phyloP scores from a whole-genome alignment of 2,888 invertebrate species.

The Calameuta filiformis region DNA sequence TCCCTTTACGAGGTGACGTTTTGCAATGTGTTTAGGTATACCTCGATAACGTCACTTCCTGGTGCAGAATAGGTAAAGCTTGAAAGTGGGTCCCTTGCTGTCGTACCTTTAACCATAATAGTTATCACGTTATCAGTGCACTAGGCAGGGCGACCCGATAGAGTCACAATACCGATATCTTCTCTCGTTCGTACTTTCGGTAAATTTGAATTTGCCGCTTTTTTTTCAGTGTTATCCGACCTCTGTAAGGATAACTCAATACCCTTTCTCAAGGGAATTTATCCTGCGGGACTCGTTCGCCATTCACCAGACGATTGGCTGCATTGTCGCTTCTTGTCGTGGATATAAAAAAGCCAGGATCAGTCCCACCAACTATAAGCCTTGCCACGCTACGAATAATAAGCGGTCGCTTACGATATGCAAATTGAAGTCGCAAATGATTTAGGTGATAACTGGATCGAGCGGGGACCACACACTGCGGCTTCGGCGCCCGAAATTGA shows the following conservation, averaged over 20 bases:
- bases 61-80: neutral
- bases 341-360: neutral
- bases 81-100: neutral
- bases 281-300: neutral
- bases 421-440: conserved; percentile 20
- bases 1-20: neutral
- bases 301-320: neutral
- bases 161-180: neutral
- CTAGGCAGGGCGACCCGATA: neutral
- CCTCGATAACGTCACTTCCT: neutral
- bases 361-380: neutral
- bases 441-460: conserved; percentile 17
- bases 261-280: neutral
- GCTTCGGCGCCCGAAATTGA: conserved; percentile 25
- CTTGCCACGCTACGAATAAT: neutral
- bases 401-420: conserved; percentile 14
- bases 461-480: conserved; percentile 25
- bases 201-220: neutral
- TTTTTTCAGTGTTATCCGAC: neutral
- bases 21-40: neutral
- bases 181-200: neutral
- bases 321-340: neutral
- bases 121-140: neutral
- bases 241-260: neutral
- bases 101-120: neutral